phyloP scores from a whole-genome alignment of 2,113 vertebrate species.

The Vimba vimba region DNA sequence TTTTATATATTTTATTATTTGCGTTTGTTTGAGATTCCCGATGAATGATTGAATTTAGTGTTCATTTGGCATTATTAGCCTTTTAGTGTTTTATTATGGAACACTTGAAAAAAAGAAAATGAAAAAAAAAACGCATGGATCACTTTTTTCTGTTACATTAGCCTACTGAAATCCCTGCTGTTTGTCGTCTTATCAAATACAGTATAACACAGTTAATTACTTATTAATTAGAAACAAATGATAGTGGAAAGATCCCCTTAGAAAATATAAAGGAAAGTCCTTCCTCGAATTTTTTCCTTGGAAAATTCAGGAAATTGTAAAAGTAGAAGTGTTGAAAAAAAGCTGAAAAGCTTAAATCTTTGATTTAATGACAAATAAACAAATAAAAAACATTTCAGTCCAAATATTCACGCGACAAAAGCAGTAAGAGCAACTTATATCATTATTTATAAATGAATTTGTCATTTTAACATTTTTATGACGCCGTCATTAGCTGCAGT shows the following conservation, averaged over 20 bases:
- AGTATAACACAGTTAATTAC: background rate
- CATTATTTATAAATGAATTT: background rate
- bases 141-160: background rate
- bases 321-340: background rate
- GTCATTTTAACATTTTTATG: conserved; percentile 42
- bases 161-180: background rate
- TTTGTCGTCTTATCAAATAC: background rate
- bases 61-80: no score
- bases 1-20: background rate
- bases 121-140: background rate
- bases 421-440: background rate
- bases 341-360: background rate
- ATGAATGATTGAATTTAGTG: no score
- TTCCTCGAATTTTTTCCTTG: background rate
- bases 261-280: background rate
- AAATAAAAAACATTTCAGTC: background rate
- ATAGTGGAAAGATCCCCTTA: background rate
- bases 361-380: background rate
- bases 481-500: conserved; percentile 18
- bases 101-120: background rate
- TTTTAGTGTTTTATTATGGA: background rate
- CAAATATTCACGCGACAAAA: background rate
- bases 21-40: background rate
- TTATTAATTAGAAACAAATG: background rate
- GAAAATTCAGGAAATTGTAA: background rate